phyloP scores from a whole-genome alignment of 1,140 invertebrate genomes.

The Proctacanthus coquilletti region DNA sequence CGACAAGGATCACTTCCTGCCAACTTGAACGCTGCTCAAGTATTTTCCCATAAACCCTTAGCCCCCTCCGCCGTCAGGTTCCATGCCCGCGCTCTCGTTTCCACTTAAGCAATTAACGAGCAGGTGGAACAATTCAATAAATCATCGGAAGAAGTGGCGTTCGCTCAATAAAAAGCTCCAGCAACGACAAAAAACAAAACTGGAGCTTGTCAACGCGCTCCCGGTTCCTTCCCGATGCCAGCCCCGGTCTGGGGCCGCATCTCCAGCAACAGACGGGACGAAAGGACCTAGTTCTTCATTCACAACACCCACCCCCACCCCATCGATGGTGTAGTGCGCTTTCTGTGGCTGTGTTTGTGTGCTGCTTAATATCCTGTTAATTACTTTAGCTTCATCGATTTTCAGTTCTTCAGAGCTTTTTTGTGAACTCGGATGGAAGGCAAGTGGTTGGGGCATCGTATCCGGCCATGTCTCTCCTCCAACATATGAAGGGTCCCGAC shows the following conservation, averaged over 20 bases:
- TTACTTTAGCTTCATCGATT: constrained; percentile 1
- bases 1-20: not conserved
- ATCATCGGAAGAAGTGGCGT: constrained; percentile 2
- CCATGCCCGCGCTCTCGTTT: not conserved
- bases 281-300: too few relatives aligned
- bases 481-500: too few relatives aligned
- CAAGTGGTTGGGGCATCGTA: not conserved
- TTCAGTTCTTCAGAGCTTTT: not conserved
- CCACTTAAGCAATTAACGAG: constrained; percentile 1
- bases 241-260: too few relatives aligned
- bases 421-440: not conserved
- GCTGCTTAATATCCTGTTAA: constrained; percentile 1
- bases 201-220: too few relatives aligned
- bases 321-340: too few relatives aligned
- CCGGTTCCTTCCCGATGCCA: too few relatives aligned
- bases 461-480: too few relatives aligned
- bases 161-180: too few relatives aligned
- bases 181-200: too few relatives aligned
- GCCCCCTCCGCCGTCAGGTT: not conserved
- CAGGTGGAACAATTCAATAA: constrained; percentile 5
- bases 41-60: not conserved
- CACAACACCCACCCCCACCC: too few relatives aligned
- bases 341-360: too few relatives aligned
- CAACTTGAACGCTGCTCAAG: not conserved
- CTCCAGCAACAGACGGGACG: too few relatives aligned